phyloP scores from a whole-genome alignment of 2,888 invertebrate genomes.

The Drosophila affinis region DNA sequence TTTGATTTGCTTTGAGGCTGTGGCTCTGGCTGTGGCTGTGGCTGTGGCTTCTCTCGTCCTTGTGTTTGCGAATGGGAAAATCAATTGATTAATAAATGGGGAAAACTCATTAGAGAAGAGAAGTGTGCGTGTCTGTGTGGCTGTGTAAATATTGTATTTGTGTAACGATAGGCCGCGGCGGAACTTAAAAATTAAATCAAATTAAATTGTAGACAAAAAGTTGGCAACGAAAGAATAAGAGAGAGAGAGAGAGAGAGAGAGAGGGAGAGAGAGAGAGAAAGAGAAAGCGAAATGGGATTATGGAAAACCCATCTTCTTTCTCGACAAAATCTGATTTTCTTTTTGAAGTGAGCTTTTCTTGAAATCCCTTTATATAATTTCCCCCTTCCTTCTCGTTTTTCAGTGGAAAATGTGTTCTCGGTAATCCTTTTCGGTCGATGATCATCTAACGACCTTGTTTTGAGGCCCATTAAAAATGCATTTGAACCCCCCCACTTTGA shows the following conservation, averaged over 20 bases:
- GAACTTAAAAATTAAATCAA: neutral
- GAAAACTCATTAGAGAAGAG: neutral
- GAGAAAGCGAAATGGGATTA: neutral
- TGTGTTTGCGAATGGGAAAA: neutral
- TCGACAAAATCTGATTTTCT: neutral
- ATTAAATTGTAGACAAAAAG: neutral
- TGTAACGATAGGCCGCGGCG: neutral
- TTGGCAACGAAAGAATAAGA: too few species aligned
- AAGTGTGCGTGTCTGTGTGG: neutral
- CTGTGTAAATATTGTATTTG: neutral
- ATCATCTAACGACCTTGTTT: neutral
- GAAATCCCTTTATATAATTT: neutral
- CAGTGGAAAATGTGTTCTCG: neutral
- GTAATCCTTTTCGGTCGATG: neutral
- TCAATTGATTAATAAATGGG: neutral
- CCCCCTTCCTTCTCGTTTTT: neutral
- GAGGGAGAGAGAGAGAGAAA: too few species aligned
- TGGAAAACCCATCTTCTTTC: neutral
- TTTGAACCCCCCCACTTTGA: slow-evolving; percentile 32
- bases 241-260: too few species aligned
- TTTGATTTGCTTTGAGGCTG: slow-evolving; percentile 22
- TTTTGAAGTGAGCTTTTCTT: slow-evolving; percentile 1
- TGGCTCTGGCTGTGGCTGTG: neutral
- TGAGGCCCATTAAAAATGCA: slow-evolving; percentile 40
- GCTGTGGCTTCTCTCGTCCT: neutral